phyloP scores from a whole-genome alignment of 2,888 invertebrate genomes.

The Adelphocoris suturalis region DNA sequence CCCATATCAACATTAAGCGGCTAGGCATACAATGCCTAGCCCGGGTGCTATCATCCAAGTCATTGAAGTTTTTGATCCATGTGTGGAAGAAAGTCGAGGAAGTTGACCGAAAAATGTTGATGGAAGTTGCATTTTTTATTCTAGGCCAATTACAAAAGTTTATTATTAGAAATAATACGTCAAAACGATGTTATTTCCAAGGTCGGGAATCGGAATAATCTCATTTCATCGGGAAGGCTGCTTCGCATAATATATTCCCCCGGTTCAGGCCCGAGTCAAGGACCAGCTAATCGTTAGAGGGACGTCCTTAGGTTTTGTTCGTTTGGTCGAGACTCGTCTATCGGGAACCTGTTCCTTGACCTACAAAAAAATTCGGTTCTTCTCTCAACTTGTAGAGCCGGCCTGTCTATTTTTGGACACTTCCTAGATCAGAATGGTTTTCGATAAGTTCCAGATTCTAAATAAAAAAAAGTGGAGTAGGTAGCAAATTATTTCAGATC shows the following conservation, averaged over 20 bases:
- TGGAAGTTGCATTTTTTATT: too few relatives aligned
- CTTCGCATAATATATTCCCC: background rate
- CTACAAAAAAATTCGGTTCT: background rate
- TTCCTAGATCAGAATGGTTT: constrained; percentile 1
- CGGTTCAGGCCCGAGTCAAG: constrained; percentile 19
- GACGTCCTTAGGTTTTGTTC: constrained; percentile 11
- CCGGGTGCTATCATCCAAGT: too few relatives aligned
- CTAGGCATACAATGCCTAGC: too few relatives aligned
- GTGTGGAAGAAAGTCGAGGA: too few relatives aligned
- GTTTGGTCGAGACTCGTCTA: background rate
- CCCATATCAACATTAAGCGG: too few relatives aligned
- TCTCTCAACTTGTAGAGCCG: background rate
- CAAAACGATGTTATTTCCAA: background rate
- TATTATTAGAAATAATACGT: too few relatives aligned
- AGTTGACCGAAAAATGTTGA: too few relatives aligned
- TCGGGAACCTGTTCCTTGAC: constrained; percentile 36
- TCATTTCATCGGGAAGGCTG: background rate
- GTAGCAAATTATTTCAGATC: too few relatives aligned
- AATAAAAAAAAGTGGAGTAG: too few relatives aligned
- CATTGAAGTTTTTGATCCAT: too few relatives aligned
- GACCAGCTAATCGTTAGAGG: background rate
- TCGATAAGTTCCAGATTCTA: background rate
- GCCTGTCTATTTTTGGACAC: background rate
- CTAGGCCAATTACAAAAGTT: too few relatives aligned
- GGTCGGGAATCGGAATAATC: background rate